Conservation (phyloP, 2,888 invertebrate species). For the Agrotis segetum region DNA sequence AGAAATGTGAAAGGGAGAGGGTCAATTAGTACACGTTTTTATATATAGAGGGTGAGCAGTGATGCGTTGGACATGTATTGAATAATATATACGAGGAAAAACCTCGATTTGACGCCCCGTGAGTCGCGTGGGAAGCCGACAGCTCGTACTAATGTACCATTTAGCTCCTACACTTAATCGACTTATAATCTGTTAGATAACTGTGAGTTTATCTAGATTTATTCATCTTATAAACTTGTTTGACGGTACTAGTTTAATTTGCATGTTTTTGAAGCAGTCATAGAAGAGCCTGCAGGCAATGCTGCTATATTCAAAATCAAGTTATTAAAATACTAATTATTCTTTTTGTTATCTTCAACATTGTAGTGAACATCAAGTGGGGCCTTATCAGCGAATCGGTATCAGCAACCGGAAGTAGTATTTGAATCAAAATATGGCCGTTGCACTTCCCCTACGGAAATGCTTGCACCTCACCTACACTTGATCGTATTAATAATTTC, state of each 20-base stretch:
- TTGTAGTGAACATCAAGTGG: conserved; percentile 55
- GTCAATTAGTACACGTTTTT: conserved; percentile 84
- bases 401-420: conserved; percentile 79
- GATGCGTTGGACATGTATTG: conserved; percentile 84
- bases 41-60: conserved; percentile 79
- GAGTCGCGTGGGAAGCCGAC: conserved; percentile 83
- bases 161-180: conserved; percentile 66
- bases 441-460: conserved; percentile 87
- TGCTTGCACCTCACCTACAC: conserved; percentile 74
- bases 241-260: conserved; percentile 1
- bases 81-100: conserved; percentile 79
- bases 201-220: conserved; percentile 44
- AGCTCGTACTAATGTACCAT: conserved; percentile 72
- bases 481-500: conserved; percentile 61
- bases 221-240: conserved; percentile 27
- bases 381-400: conserved; percentile 63
- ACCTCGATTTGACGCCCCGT: conserved; percentile 85
- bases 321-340: conserved; percentile 19
- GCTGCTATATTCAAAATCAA: not conserved
- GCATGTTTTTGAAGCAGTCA: not conserved
- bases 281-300: not conserved
- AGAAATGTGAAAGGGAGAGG: conserved; percentile 66
- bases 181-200: conserved; percentile 58
- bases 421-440: conserved; percentile 86
- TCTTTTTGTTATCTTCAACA: conserved; percentile 40